Conservation (phyloP, 2,888 invertebrate genomes). For the Carterocephalus palaemon region DNA sequence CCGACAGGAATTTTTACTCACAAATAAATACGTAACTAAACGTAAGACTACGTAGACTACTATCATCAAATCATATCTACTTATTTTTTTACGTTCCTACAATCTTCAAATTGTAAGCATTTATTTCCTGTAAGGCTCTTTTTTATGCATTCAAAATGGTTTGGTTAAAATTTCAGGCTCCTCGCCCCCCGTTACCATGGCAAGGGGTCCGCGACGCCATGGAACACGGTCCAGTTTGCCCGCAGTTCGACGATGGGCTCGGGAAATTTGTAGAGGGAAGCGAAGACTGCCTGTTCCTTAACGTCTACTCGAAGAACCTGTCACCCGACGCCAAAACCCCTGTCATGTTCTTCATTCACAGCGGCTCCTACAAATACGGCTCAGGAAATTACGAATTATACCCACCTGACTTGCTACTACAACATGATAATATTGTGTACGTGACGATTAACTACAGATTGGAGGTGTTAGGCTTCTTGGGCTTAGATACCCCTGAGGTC, state of each 20-base stretch:
- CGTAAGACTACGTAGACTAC: no score
- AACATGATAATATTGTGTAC: slow-evolving; percentile 51
- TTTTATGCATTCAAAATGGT: no score
- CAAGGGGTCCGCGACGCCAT: slow-evolving; percentile 44
- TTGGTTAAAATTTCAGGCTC: slow-evolving; percentile 54
- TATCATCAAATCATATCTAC: no score
- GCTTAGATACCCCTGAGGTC: slow-evolving; percentile 45
- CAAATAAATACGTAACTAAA: no score
- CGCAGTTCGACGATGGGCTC: slow-evolving; percentile 42
- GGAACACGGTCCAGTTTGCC: slow-evolving; percentile 46
- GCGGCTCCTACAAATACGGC: slow-evolving; percentile 50
- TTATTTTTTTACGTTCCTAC: no score
- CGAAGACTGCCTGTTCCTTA: slow-evolving; percentile 52
- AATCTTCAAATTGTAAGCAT: no score
- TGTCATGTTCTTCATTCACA: slow-evolving; percentile 60
- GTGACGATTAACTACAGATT: slow-evolving; percentile 60
- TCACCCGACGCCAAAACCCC: slow-evolving; percentile 38
- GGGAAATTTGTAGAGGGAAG: slow-evolving; percentile 36
- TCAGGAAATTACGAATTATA: slow-evolving; percentile 43
- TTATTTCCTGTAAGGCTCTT: no score
- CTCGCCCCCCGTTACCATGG: slow-evolving; percentile 45
- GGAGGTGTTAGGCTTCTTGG: slow-evolving; percentile 49
- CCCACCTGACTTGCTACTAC: slow-evolving; percentile 53
- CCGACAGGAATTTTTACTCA: no score
- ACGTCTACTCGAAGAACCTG: slow-evolving; percentile 46